A percentile compares a stretch with the other conserved stretches of the same genome.
Conservation (phyloP, 2,888 invertebrate species). For the Sminthurides aquaticus region DNA sequence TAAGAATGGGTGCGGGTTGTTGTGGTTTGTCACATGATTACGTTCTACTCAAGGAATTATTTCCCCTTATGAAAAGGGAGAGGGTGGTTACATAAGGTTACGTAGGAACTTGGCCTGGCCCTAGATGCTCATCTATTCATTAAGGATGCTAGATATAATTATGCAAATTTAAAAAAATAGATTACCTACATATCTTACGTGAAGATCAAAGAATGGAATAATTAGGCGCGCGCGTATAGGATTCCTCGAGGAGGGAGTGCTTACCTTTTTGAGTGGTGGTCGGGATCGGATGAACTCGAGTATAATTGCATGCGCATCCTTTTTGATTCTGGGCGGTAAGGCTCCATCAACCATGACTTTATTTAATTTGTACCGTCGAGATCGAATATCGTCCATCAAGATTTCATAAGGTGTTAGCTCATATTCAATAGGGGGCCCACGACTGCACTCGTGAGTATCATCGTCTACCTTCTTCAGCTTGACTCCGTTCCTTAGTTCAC, state of each 20-base stretch:
- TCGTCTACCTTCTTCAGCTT: conserved; percentile 82
- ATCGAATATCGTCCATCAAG: conserved; percentile 89
- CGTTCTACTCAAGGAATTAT: too few relatives aligned
- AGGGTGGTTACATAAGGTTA: too few relatives aligned
- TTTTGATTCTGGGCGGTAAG: conserved; percentile 68
- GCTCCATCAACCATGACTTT: conserved; percentile 77
- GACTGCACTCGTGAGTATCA: conserved; percentile 49
- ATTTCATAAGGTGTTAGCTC: conserved; percentile 94
- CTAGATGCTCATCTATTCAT: neutral
- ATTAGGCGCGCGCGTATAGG: neutral
- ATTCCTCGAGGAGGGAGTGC: neutral
- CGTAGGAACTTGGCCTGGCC: conserved; percentile 1
- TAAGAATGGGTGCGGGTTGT: too few relatives aligned
- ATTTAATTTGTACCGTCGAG: conserved; percentile 77
- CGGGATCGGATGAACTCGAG: conserved; percentile 93
- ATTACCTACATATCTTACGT: neutral
- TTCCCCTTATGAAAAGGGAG: too few relatives aligned
- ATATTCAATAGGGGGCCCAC: conserved; percentile 74
- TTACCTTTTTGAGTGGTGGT: conserved; percentile 83
- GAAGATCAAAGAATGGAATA: conserved; percentile 27
- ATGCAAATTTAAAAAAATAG: neutral
- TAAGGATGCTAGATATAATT: neutral
- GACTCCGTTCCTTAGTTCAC: conserved; percentile 82
- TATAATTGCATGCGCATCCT: conserved; percentile 91
- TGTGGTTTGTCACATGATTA: too few relatives aligned